These are phyloP conservation scores for Protosalanx chinensis DNA, from an alignment of 2,797 vertebrate species.

Conservation along the genomic window DNA sequence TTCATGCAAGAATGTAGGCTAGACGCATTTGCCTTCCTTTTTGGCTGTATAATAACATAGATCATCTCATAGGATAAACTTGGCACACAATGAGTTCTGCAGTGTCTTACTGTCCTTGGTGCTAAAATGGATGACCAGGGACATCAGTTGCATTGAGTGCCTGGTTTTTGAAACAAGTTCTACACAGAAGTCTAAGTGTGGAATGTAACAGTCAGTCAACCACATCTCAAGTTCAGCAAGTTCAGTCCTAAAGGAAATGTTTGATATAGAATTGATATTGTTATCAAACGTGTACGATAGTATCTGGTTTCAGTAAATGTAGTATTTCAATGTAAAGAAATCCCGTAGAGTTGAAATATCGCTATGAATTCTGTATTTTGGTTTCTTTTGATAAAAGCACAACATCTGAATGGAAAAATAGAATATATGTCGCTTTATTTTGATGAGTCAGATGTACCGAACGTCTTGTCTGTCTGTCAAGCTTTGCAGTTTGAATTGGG, in stretches of 20 bases:
- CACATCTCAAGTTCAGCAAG: conserved; percentile 3
- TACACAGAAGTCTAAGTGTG: conserved; percentile 26
- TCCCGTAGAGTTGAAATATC: conserved; percentile 4
- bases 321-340: not conserved
- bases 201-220: conserved; percentile 16
- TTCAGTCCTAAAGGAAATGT: conserved; percentile 17
- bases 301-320: conserved; percentile 9
- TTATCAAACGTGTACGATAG: not conserved
- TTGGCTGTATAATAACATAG: not conserved
- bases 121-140: conserved; percentile 1
- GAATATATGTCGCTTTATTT: conserved; percentile 15
- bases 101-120: conserved; percentile 8
- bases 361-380: conserved; percentile 2
- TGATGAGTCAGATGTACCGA: conserved; percentile 21
- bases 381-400: conserved; percentile 53
- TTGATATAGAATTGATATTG: conserved; percentile 2
- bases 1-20: not conserved
- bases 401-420: conserved; percentile 20
- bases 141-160: conserved; percentile 39
- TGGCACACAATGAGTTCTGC: not conserved
- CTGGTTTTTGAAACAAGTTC: conserved; percentile 38
- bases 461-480: conserved; percentile 19
- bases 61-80: not conserved
- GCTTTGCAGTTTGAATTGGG: conserved; percentile 21
- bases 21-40: not conserved